phyloP scores from a whole-genome alignment of 2,888 invertebrate genomes.

The Leucania comma region DNA sequence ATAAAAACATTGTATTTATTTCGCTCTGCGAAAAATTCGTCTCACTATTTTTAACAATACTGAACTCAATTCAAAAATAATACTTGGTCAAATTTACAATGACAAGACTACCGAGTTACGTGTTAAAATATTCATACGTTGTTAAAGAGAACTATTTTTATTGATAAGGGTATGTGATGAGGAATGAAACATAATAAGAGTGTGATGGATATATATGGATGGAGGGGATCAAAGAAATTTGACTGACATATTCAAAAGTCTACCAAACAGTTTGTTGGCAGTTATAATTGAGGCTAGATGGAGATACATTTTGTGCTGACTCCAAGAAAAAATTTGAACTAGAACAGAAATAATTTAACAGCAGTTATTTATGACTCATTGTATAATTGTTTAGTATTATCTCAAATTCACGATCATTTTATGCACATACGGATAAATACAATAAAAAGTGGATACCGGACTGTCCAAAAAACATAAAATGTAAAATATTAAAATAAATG shows the following conservation, averaged over 20 bases:
- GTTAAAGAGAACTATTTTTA: slow-evolving; percentile 12
- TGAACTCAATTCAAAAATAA: slow-evolving; percentile 76
- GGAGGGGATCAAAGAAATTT: slow-evolving; percentile 10
- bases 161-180: neutral
- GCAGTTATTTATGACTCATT: slow-evolving; percentile 16
- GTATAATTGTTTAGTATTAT: slow-evolving; percentile 15
- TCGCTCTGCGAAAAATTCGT: slow-evolving; percentile 85
- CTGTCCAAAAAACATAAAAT: slow-evolving; percentile 18
- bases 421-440: neutral
- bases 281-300: neutral
- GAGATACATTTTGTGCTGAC: neutral
- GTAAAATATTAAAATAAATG: slow-evolving; percentile 61
- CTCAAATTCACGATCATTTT: slow-evolving; percentile 18
- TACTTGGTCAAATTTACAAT: slow-evolving; percentile 67
- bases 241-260: neutral
- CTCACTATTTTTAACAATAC: slow-evolving; percentile 82
- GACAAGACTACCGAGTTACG: slow-evolving; percentile 44
- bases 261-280: neutral
- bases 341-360: neutral
- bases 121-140: slow-evolving; percentile 28
- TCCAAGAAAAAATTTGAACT: neutral
- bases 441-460: slow-evolving; percentile 6
- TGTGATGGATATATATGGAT: slow-evolving; percentile 8
- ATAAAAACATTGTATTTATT: slow-evolving; percentile 74
- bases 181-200: slow-evolving; percentile 6